phyloP scores from a whole-genome alignment of 2,888 invertebrate genomes.

The Ornithoptera priamus region DNA sequence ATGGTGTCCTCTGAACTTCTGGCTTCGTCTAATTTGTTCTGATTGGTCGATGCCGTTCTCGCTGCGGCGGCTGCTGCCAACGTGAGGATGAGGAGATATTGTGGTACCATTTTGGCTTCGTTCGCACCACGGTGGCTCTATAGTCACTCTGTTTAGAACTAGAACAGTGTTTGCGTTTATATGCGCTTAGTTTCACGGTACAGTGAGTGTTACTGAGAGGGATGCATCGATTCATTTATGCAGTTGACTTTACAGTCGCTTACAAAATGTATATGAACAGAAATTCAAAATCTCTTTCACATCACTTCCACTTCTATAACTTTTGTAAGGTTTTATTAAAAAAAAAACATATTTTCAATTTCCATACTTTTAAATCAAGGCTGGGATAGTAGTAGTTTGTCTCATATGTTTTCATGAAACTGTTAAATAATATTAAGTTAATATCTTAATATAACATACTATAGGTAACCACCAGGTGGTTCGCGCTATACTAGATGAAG shows the following conservation, averaged over 20 bases:
- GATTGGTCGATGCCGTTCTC: conserved; percentile 73
- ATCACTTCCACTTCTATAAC: background rate
- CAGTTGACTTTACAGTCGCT: conserved; percentile 50
- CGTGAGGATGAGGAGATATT: conserved; percentile 80
- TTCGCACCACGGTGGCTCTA: conserved; percentile 64
- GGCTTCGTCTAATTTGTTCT: conserved; percentile 68
- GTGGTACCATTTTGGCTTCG: conserved; percentile 77
- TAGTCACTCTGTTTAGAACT: conserved; percentile 70
- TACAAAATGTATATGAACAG: conserved; percentile 33
- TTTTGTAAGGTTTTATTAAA: no score
- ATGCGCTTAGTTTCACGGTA: conserved; percentile 77
- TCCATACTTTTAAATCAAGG: no score
- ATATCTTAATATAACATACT: no score
- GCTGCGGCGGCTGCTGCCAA: conserved; percentile 75
- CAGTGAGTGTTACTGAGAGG: conserved; percentile 67
- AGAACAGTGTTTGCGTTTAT: conserved; percentile 70
- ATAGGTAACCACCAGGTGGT: no score
- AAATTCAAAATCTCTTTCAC: background rate
- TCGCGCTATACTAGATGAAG: no score
- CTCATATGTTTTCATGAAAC: no score
- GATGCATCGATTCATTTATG: conserved; percentile 74
- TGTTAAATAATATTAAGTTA: no score
- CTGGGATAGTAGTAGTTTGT: no score
- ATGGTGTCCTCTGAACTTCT: conserved; percentile 71
- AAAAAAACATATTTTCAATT: no score